Percentiles rank a stretch among this genome's conserved stretches.
Conservation (phyloP, 1,140 invertebrate species). For the Orius insidiosus region DNA sequence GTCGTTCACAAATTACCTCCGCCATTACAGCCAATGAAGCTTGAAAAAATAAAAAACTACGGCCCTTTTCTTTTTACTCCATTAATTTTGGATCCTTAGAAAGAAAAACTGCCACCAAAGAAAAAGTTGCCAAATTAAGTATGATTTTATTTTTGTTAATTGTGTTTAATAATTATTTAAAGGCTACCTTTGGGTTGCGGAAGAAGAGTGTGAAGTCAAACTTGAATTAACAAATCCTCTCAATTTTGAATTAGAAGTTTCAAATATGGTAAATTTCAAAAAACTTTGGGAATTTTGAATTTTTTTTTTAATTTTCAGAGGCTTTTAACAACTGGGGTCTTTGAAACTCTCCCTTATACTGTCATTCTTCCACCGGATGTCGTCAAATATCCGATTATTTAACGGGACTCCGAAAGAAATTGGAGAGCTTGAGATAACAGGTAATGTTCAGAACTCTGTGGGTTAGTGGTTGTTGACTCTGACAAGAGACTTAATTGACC, state of each 20-base stretch:
- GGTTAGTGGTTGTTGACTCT: no score
- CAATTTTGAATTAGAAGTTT: conserved; percentile 78
- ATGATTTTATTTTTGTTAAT: conserved; percentile 5
- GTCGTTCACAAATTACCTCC: conserved; percentile 48
- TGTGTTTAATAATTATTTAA: conserved; percentile 13
- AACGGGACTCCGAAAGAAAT: conserved; percentile 73
- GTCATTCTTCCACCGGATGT: conserved; percentile 53
- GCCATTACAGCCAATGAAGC: conserved; percentile 53
- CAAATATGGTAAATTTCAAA: conserved; percentile 72
- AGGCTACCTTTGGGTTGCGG: conserved; percentile 92
- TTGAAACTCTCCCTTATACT: conserved; percentile 67
- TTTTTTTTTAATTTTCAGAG: conserved; percentile 25
- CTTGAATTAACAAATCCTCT: conserved; percentile 75
- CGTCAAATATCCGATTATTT: conserved; percentile 51
- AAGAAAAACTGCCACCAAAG: conserved; percentile 39
- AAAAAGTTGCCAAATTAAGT: conserved; percentile 45
- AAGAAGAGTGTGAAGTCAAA: conserved; percentile 77
- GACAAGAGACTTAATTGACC: no score
- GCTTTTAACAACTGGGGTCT: conserved; percentile 60
- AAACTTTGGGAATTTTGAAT: background rate
- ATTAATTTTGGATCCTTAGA: conserved; percentile 66
- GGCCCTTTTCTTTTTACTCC: conserved; percentile 89
- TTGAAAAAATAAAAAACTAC: conserved; percentile 44
- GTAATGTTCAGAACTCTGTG: no score
- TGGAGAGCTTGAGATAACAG: conserved; percentile 57